Base-by-base conservation (phyloP, 2,113 vertebrate species). In the human region DNA sequence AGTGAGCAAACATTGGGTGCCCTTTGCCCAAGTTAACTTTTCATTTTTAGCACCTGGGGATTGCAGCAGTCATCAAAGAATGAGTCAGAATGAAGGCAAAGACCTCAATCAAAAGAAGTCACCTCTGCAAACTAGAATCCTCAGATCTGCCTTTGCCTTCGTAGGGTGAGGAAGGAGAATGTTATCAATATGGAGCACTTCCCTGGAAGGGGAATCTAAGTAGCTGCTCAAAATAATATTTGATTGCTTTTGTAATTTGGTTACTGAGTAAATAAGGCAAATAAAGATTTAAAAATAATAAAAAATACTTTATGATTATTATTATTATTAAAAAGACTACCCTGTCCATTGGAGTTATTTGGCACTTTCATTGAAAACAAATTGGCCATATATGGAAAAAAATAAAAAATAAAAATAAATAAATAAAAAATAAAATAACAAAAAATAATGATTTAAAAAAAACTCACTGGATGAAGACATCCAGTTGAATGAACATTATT, bases 31-130 rank as follows among this genome's bases (percentile, higher is more conserved):
- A 81, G 80, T 90, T 97, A 92, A 88, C 91, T 38, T 96, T 83
- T 92, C 94, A 61, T 70, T 90, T 89, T 95, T 76, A 86, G 50
- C 81, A 89, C 40, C 66, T 45, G 61, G 61, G 52, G 27, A 86
- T 50, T 88, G 30, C 9, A n/a, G 40, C 30, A 27, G 17, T 61
- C 66, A 38, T 79, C 82, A 86, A 61, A 81, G 45, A 93, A 40
- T 72, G 64, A 78, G 84, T 93, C 61, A 72, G 70, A 38, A 80
- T 68, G 52, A 92, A 97, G 25, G 87, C 84, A 89, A 79, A 92
- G 97, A 95, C 94, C 72, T 96, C 82, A 94, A 70, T 95, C 90
- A 86, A 72, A 93, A 96, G 59, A 79, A 70, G 75, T 90, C 90
- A 79, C 81, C 87, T 90, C 35, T 27, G 64, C 50, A 84, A 90